A percentile compares a stretch with the other conserved stretches of the same genome.
Evolutionary conservation across 2,888 invertebrate species (phyloP).

Genomic region (Sympetrum striolatum): DNA sequence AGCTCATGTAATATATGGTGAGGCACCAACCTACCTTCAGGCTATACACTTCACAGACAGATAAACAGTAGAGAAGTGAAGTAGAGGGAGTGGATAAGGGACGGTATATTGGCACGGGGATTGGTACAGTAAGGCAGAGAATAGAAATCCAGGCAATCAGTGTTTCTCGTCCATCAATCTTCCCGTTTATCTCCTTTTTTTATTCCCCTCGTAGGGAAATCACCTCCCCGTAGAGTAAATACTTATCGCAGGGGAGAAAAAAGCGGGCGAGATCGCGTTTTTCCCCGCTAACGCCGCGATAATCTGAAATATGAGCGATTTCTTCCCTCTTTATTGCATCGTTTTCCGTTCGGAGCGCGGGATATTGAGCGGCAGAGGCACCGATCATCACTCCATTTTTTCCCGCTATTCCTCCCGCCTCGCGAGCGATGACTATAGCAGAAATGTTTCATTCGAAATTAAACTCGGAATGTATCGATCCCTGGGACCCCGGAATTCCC

Average conservation of each 20-base stretch:
- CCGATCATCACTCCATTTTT: not conserved
- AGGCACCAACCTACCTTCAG: too few relatives aligned
- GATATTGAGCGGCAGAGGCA: not conserved
- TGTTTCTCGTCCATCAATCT: slow-evolving; percentile 13
- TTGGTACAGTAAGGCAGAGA: not conserved
- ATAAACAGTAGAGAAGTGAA: too few relatives aligned
- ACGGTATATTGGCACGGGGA: not conserved
- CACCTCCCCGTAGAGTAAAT: not conserved
- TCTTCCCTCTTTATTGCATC: not conserved
- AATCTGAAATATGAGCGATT: not conserved
- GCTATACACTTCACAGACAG: too few relatives aligned
- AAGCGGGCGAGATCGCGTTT: not conserved
- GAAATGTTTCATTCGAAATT: not conserved
- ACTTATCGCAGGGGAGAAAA: not conserved
- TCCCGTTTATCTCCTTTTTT: not conserved
- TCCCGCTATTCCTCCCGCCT: not conserved
- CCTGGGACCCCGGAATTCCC: not conserved
- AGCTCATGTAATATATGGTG: too few relatives aligned
- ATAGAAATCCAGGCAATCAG: not conserved
- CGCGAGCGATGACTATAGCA: not conserved
- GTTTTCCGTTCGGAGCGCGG: not conserved
- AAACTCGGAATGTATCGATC: not conserved
- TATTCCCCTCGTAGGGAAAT: not conserved
- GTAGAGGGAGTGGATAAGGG: not conserved
- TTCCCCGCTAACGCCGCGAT: not conserved